These are phyloP conservation scores for Eurypyga helias DNA, from an alignment of 2,113 vertebrate species.

Conservation along the genomic window DNA sequence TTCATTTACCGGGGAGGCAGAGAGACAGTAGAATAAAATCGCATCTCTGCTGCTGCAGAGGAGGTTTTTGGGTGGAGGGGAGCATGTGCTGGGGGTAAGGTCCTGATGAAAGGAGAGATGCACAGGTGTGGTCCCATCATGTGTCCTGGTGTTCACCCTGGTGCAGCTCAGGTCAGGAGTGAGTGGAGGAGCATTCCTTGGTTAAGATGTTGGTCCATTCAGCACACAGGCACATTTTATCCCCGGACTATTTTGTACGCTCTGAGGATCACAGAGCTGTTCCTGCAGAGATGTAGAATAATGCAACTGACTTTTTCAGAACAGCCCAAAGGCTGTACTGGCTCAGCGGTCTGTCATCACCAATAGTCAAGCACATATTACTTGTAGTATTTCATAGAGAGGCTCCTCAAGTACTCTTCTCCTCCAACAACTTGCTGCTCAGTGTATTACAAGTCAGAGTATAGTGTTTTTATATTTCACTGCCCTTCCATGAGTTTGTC, in stretches of 20 bases:
- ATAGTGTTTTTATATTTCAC: not conserved
- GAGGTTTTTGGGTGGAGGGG: not conserved
- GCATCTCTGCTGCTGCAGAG: not conserved
- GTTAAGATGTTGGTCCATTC: not conserved
- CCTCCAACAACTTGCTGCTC: not conserved
- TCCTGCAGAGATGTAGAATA: not conserved
- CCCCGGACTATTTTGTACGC: not conserved
- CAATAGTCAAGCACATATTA: not conserved
- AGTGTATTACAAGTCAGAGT: not conserved
- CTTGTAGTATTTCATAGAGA: not conserved
- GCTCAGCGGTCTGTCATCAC: not conserved
- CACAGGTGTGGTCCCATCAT: not conserved
- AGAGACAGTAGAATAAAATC: not conserved
- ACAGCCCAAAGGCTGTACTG: not conserved
- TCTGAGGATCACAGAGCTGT: not conserved
- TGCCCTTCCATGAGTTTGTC: not conserved
- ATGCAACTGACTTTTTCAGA: not conserved
- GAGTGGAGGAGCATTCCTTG: not conserved
- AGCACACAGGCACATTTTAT: not conserved
- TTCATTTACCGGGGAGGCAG: not conserved
- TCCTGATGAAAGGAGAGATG: not conserved
- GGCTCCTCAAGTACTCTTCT: not conserved
- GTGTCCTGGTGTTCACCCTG: not conserved
- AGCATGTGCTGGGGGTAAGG: not conserved
- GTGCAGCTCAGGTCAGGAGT: not conserved